Evolutionary conservation across 2,113 vertebrate genomes (phyloP).

Genomic region (Chloropsis hardwickii): DNA sequence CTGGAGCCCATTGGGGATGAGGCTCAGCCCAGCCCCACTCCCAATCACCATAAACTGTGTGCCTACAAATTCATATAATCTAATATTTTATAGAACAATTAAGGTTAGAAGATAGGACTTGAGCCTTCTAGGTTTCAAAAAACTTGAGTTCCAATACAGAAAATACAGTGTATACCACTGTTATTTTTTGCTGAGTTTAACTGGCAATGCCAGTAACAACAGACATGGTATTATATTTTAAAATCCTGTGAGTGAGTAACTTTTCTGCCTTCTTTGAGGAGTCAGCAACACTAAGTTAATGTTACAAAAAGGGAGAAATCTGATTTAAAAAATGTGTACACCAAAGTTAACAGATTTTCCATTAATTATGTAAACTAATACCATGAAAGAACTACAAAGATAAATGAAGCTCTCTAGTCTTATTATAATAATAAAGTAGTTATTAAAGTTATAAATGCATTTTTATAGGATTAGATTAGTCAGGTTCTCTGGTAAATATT

Average conservation of each 20-base stretch:
- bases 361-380: not conserved
- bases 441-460: not conserved
- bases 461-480: not conserved
- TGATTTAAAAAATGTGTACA: not conserved
- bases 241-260: not conserved
- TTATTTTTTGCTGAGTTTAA: not conserved
- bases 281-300: not conserved
- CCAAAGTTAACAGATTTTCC: not conserved
- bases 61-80: not conserved
- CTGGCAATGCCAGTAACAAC: not conserved
- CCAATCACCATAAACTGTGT: too few relatives aligned
- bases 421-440: not conserved
- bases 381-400: not conserved
- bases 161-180: not conserved
- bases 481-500: not conserved
- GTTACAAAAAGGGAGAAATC: not conserved
- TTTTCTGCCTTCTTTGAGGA: not conserved
- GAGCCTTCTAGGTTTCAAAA: not conserved
- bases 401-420: not conserved
- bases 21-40: too few relatives aligned
- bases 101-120: not conserved
- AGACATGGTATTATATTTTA: not conserved
- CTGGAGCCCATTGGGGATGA: too few relatives aligned
- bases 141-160: not conserved
- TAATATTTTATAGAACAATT: not conserved